Percentiles rank a stretch among this genome's conserved stretches.
Evolutionary conservation across 2,888 invertebrate species (phyloP).

Genomic region (Hirtodrosophila duncani): DNA sequence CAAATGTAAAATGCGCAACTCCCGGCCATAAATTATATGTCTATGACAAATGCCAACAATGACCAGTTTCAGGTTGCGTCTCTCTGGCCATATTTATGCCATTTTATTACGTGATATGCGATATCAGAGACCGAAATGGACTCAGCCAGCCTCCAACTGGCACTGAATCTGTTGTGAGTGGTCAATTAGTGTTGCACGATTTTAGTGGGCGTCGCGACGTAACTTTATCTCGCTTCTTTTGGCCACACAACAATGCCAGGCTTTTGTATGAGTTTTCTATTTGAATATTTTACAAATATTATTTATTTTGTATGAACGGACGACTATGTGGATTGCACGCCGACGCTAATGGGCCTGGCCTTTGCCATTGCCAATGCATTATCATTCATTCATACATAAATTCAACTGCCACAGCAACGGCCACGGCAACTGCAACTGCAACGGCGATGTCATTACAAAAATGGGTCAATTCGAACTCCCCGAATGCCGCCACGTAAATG

Average conservation of each 20-base stretch:
- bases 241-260: constrained; percentile 25
- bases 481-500: constrained; percentile 37
- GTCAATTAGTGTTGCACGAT: constrained; percentile 45
- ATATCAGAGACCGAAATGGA: constrained; percentile 11
- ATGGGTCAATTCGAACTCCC: constrained; percentile 27
- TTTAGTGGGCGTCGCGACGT: constrained; percentile 21
- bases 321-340: too few species aligned
- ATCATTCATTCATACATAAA: constrained; percentile 36
- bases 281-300: constrained; percentile 27
- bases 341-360: constrained; percentile 30
- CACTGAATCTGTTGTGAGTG: too few species aligned
- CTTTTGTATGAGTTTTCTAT: constrained; percentile 13
- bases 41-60: constrained; percentile 41
- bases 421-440: constrained; percentile 9
- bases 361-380: constrained; percentile 17
- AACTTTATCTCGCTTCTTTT: background rate
- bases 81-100: too few species aligned
- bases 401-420: background rate
- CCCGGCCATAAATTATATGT: constrained; percentile 51
- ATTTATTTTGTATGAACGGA: too few species aligned
- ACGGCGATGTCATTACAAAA: background rate
- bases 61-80: too few species aligned
- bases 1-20: constrained; percentile 32
- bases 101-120: constrained; percentile 29
- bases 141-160: constrained; percentile 9